Percentiles rank a stretch among this genome's conserved stretches.
Conservation (phyloP, 2,797 vertebrate species). For the Sebastolobus alascanus region DNA sequence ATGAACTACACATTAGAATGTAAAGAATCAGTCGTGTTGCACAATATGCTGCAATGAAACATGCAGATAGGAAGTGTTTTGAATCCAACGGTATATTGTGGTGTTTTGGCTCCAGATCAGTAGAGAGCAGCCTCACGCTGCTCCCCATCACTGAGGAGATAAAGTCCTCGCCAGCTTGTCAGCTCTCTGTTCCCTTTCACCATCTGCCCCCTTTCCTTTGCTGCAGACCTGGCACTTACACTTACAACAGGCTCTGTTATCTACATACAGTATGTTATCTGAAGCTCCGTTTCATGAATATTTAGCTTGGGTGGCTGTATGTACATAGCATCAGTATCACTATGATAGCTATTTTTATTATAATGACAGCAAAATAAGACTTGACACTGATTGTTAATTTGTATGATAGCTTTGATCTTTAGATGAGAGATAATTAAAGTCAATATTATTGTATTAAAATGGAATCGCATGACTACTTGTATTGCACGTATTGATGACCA, state of each 20-base stretch:
- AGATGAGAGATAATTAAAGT: background rate
- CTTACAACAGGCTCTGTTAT: conserved; percentile 12
- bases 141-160: conserved; percentile 34
- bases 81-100: background rate
- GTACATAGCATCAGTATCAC: background rate
- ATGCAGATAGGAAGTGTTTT: conserved; percentile 9
- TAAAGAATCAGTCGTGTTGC: conserved; percentile 11
- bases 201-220: conserved; percentile 54
- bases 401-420: background rate
- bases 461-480: background rate
- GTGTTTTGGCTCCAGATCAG: conserved; percentile 46
- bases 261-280: conserved; percentile 33
- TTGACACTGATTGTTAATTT: background rate
- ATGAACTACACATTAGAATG: background rate
- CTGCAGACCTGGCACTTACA: conserved; percentile 7
- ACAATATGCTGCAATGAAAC: conserved; percentile 7
- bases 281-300: conserved; percentile 23
- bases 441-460: background rate
- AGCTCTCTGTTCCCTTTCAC: conserved; percentile 36
- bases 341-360: background rate
- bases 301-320: conserved; percentile 12
- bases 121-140: conserved; percentile 27
- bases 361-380: background rate
- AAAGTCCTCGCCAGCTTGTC: conserved; percentile 35
- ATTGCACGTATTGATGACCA: background rate